phyloP scores from a whole-genome alignment of 2,113 vertebrate species.

The Notarius quadriscutis region DNA sequence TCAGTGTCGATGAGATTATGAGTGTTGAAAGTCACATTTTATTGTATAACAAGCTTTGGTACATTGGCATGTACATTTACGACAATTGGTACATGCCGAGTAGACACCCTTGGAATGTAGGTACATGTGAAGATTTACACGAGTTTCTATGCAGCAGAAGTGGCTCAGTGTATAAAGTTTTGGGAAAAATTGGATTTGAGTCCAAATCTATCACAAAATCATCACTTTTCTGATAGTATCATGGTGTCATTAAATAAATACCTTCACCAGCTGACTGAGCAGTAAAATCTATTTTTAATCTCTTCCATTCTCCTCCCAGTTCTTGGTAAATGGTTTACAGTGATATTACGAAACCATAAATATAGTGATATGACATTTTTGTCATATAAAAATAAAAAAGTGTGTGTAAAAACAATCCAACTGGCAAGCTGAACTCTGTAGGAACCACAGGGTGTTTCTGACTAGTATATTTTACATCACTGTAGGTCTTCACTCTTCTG shows the following conservation, averaged over 20 bases:
- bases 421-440: constrained; percentile 1
- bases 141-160: background rate
- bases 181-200: background rate
- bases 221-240: background rate
- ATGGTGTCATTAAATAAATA: background rate
- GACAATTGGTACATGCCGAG: background rate
- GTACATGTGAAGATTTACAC: background rate
- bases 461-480: background rate
- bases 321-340: background rate
- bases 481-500: background rate
- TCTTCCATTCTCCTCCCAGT: background rate
- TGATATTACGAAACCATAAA: background rate
- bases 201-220: background rate
- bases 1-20: background rate
- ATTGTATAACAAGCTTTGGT: background rate
- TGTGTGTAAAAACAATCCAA: background rate
- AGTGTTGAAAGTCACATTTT: background rate
- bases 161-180: background rate
- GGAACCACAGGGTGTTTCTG: background rate
- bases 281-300: background rate
- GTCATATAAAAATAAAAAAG: background rate
- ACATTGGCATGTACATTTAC: too few species aligned
- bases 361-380: background rate
- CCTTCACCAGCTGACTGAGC: background rate
- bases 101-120: background rate